These are phyloP conservation scores for Agonum fuliginosum DNA, from an alignment of 2,888 invertebrate species.

Conservation along the genomic window DNA sequence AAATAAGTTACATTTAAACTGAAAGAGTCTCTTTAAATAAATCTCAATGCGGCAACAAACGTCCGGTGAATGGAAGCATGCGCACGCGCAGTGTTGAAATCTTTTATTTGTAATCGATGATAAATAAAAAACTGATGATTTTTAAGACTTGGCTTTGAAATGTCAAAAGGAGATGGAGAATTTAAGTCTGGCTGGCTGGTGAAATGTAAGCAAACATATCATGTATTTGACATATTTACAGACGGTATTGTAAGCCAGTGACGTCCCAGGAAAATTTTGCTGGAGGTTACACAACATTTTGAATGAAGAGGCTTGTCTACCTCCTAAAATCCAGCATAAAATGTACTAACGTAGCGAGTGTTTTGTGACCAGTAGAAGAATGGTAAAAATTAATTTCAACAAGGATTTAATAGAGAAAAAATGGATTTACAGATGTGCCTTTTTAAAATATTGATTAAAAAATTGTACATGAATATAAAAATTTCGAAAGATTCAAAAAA, in stretches of 20 bases:
- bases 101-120: neutral
- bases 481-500: too few species aligned
- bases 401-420: too few species aligned
- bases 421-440: too few species aligned
- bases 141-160: neutral
- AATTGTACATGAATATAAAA: too few species aligned
- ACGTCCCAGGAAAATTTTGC: neutral
- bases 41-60: neutral
- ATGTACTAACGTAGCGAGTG: too few species aligned
- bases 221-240: conserved; percentile 46
- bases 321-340: neutral
- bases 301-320: too few species aligned
- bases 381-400: too few species aligned
- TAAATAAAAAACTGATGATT: neutral
- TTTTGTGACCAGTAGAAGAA: too few species aligned
- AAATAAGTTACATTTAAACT: conserved; percentile 47
- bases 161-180: neutral
- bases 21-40: conserved; percentile 38
- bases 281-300: neutral
- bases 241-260: neutral
- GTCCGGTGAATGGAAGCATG: conserved; percentile 29
- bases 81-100: neutral
- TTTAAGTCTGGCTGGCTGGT: neutral
- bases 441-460: too few species aligned
- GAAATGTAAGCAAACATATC: conserved; percentile 42